phyloP scores from a whole-genome alignment of 2,797 vertebrate genomes.

The Mormyrops boulengeri region DNA sequence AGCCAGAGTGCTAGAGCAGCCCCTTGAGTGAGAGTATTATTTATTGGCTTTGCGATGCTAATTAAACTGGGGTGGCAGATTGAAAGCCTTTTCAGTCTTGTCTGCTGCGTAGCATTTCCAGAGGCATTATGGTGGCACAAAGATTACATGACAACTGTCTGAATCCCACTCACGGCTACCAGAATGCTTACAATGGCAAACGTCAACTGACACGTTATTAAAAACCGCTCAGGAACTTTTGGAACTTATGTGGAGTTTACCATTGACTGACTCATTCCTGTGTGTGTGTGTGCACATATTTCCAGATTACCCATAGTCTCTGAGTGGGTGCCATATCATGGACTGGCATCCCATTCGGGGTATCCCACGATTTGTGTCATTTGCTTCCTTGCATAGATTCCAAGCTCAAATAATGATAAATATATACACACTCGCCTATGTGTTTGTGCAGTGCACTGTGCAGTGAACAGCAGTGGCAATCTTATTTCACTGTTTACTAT shows the following conservation, averaged over 20 bases:
- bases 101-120: neutral
- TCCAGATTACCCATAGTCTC: neutral
- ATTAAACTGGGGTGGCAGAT: neutral
- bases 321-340: neutral
- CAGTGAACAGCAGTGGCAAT: neutral
- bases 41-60: constrained; percentile 22
- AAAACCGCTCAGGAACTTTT: neutral
- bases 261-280: neutral
- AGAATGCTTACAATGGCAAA: neutral
- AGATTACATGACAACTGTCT: constrained; percentile 7
- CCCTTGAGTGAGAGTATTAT: neutral
- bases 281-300: neutral
- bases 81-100: neutral
- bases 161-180: neutral
- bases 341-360: neutral
- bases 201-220: neutral
- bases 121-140: neutral
- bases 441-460: neutral
- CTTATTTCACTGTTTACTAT: neutral
- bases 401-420: neutral
- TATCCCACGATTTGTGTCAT: neutral
- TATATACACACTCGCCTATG: neutral
- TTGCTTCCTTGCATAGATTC: neutral
- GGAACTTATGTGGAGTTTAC: neutral
- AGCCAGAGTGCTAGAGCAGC: neutral